Conservation (phyloP, 2,113 vertebrate genomes). For the Sialia sialis region DNA sequence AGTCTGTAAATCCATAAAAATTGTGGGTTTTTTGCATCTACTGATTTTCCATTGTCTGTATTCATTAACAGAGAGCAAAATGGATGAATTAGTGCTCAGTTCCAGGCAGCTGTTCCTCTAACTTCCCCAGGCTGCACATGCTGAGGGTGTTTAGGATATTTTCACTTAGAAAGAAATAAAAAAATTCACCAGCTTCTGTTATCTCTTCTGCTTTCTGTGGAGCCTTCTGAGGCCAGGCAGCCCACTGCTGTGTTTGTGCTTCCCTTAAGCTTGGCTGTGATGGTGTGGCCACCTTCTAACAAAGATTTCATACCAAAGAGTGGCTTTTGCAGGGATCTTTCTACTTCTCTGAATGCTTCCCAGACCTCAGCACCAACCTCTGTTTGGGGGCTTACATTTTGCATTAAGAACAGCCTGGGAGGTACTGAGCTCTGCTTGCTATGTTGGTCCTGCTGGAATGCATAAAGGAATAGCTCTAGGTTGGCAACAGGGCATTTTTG, state of each 20-base stretch:
- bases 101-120: slow-evolving; percentile 42
- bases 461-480: background rate
- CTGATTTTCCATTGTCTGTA: slow-evolving; percentile 59
- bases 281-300: background rate
- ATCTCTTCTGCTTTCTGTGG: background rate
- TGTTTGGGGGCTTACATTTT: background rate
- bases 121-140: slow-evolving; percentile 19
- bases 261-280: background rate
- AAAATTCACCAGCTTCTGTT: background rate
- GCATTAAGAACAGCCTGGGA: background rate
- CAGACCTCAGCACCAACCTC: background rate
- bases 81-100: slow-evolving; percentile 32
- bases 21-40: slow-evolving; percentile 5
- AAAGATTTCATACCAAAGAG: background rate
- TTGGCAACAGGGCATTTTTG: background rate
- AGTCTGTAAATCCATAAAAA: slow-evolving; percentile 32
- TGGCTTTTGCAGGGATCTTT: background rate
- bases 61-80: slow-evolving; percentile 35
- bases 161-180: slow-evolving; percentile 27
- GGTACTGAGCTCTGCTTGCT: background rate
- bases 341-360: background rate
- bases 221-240: background rate
- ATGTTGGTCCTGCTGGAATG: background rate
- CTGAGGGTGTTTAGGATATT: slow-evolving; percentile 7
- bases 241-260: background rate